Evolutionary conservation across 2,113 vertebrate species (phyloP).

Genomic region (Sminthopsis crassicaudata): DNA sequence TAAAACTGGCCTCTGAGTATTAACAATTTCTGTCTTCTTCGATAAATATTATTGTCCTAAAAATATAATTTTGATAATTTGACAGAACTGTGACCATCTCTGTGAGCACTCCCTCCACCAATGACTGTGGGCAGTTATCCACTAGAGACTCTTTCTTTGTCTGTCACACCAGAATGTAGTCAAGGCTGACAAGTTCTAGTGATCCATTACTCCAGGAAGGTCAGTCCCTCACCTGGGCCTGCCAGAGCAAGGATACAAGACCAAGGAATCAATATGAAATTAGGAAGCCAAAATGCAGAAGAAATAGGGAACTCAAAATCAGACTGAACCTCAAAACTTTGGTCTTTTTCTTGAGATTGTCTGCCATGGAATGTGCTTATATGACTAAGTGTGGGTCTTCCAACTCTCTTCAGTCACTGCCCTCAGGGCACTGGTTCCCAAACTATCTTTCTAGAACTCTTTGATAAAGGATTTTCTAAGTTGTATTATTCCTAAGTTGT

Average conservation of each 20-base stretch:
- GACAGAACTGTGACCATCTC: neutral
- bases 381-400: neutral
- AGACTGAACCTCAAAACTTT: neutral
- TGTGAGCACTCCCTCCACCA: neutral
- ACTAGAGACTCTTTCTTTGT: neutral
- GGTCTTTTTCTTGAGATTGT: neutral
- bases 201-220: neutral
- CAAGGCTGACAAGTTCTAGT: neutral
- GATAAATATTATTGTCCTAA: neutral
- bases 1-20: neutral
- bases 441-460: neutral
- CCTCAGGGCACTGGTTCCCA: neutral
- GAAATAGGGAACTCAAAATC: neutral
- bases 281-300: neutral
- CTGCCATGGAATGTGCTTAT: neutral
- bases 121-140: neutral
- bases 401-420: neutral
- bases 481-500: neutral
- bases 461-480: neutral
- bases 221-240: too few relatives aligned
- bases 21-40: neutral
- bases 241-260: neutral
- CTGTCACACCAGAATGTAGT: neutral
- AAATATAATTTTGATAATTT: neutral
- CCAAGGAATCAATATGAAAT: neutral